These are phyloP conservation scores for Sinosuthora webbiana DNA, from an alignment of 2,113 vertebrate genomes.

Conservation along the genomic window DNA sequence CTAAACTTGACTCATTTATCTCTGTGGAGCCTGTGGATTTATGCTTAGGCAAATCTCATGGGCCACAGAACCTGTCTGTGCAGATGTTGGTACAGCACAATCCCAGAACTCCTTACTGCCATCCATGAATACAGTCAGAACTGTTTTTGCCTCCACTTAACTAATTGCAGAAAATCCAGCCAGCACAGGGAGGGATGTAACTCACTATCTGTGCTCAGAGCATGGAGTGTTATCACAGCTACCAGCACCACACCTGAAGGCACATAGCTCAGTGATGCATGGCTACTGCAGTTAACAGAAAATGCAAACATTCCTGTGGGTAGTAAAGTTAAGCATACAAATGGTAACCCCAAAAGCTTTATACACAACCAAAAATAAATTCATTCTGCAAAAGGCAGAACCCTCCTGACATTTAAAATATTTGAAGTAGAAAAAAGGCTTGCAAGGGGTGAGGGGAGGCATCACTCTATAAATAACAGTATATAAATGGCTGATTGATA, in stretches of 20 bases:
- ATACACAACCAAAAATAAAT: background rate
- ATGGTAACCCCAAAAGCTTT: background rate
- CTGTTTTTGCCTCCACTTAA: background rate
- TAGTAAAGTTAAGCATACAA: background rate
- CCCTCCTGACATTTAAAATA: background rate
- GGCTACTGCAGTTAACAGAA: background rate
- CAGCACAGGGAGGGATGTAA: background rate
- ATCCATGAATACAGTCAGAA: background rate
- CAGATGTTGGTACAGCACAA: background rate
- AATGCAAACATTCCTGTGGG: background rate
- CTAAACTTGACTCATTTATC: background rate
- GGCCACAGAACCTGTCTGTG: background rate
- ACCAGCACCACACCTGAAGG: background rate
- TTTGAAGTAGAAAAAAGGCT: background rate
- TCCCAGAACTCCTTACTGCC: background rate
- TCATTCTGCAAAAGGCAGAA: background rate
- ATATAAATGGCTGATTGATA: background rate
- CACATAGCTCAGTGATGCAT: background rate
- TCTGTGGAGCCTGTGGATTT: background rate
- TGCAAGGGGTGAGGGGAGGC: background rate
- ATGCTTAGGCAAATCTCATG: background rate
- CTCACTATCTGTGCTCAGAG: background rate
- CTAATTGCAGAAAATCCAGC: background rate
- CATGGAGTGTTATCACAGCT: background rate
- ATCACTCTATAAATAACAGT: background rate